These are phyloP conservation scores for Nipponacmea schrenckii DNA, from an alignment of 2,888 invertebrate species.

Conservation along the genomic window DNA sequence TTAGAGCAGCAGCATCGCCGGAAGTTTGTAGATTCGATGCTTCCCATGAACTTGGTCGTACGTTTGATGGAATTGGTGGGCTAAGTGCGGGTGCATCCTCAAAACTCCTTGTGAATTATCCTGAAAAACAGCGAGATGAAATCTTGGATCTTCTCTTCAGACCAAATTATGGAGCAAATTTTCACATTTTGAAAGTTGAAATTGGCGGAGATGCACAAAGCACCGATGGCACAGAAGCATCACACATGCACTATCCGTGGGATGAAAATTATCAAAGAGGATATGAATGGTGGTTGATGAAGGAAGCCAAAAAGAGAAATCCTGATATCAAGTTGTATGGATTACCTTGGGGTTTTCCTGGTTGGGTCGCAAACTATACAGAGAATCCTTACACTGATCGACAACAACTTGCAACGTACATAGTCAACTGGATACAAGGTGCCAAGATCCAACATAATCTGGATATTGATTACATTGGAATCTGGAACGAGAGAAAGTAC, in stretches of 20 bases:
- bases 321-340: conserved; percentile 66
- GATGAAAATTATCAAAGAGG: conserved; percentile 56
- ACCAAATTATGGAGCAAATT: conserved; percentile 64
- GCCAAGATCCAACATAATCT: conserved; percentile 57
- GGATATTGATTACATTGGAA: conserved; percentile 65
- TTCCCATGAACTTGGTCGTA: not conserved
- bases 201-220: conserved; percentile 66
- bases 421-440: conserved; percentile 63
- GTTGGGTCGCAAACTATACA: conserved; percentile 64
- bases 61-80: conserved; percentile 1
- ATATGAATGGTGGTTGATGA: conserved; percentile 66
- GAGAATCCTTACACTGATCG: conserved; percentile 53
- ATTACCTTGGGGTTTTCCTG: conserved; percentile 68
- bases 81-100: conserved; percentile 58
- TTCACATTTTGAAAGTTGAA: conserved; percentile 67
- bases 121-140: conserved; percentile 57
- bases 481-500: conserved; percentile 31
- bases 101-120: conserved; percentile 64
- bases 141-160: conserved; percentile 67
- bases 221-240: conserved; percentile 60
- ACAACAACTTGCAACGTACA: conserved; percentile 51
- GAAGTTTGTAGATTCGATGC: not conserved
- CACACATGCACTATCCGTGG: conserved; percentile 59
- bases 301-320: conserved; percentile 65
- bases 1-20: no score